Evolutionary conservation across 2,113 vertebrate genomes (phyloP).

Genomic region (Tamias sibiricus): DNA sequence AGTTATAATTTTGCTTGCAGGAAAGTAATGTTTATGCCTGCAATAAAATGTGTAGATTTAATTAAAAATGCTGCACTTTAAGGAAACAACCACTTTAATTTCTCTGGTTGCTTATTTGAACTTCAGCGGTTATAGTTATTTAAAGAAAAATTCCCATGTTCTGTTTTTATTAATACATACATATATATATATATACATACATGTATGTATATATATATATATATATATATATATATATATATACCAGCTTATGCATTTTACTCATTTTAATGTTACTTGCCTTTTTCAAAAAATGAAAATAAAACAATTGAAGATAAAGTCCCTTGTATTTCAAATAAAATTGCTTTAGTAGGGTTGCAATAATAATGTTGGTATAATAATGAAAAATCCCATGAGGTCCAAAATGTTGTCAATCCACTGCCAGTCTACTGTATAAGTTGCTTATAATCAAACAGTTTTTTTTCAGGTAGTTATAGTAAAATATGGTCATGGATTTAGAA

Average conservation of each 20-base stretch:
- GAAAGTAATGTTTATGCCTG: conserved; percentile 49
- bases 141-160: background rate
- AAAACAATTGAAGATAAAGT: background rate
- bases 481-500: background rate
- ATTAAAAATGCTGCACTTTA: conserved; percentile 55
- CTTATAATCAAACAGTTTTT: conserved; percentile 41
- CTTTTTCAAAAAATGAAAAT: background rate
- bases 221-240: background rate
- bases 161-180: conserved; percentile 48
- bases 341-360: background rate
- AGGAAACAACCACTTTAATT: conserved; percentile 10
- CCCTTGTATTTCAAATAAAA: background rate
- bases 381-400: background rate
- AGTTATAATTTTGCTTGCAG: conserved; percentile 44
- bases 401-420: background rate
- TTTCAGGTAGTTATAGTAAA: conserved; percentile 23
- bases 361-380: conserved; percentile 29
- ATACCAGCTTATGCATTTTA: conserved; percentile 30
- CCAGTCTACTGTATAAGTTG: background rate
- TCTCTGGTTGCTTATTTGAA: background rate
- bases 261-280: conserved; percentile 8
- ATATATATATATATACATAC: background rate
- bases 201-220: background rate
- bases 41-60: conserved; percentile 56
- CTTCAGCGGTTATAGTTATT: background rate